Evolutionary conservation across 1,140 invertebrate species (phyloP).

Genomic region (Orius laevigatus): DNA sequence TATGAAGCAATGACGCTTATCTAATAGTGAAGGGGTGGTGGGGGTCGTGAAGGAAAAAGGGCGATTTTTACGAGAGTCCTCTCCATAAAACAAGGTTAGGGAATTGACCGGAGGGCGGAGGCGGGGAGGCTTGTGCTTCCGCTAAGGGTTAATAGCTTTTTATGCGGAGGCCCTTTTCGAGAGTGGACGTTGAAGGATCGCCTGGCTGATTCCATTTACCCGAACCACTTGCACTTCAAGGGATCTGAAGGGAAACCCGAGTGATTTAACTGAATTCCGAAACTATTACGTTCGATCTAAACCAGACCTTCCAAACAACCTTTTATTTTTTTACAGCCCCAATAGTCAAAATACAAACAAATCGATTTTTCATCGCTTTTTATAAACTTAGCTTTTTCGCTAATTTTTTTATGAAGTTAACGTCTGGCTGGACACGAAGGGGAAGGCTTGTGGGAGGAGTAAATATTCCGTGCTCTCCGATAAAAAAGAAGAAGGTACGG

Average conservation of each 20-base stretch:
- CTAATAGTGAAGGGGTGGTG: not conserved
- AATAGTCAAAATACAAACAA: too few relatives aligned
- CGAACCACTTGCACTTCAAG: not conserved
- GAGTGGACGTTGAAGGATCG: conserved; percentile 1
- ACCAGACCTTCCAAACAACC: too few relatives aligned
- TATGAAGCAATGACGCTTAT: conserved; percentile 7
- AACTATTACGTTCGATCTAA: too few relatives aligned
- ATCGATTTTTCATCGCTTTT: too few relatives aligned
- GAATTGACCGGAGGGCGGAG: conserved; percentile 1
- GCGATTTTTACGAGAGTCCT: conserved; percentile 6
- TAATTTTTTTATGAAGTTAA: too few relatives aligned
- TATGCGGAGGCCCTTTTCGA: not conserved
- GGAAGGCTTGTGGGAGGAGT: too few relatives aligned
- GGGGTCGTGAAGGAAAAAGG: not conserved
- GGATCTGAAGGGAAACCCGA: not conserved
- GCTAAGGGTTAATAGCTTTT: conserved; percentile 8
- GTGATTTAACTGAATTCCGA: too few relatives aligned
- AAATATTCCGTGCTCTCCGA: too few relatives aligned
- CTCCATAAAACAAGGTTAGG: conserved; percentile 7
- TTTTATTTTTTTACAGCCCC: too few relatives aligned
- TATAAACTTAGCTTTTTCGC: too few relatives aligned
- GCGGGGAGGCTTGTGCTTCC: not conserved
- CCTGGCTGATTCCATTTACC: conserved; percentile 4
- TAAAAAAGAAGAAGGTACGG: too few relatives aligned
- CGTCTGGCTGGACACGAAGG: too few relatives aligned